These are phyloP conservation scores for Podarcis muralis DNA, from an alignment of 2,113 vertebrate species.

Conservation along the genomic window DNA sequence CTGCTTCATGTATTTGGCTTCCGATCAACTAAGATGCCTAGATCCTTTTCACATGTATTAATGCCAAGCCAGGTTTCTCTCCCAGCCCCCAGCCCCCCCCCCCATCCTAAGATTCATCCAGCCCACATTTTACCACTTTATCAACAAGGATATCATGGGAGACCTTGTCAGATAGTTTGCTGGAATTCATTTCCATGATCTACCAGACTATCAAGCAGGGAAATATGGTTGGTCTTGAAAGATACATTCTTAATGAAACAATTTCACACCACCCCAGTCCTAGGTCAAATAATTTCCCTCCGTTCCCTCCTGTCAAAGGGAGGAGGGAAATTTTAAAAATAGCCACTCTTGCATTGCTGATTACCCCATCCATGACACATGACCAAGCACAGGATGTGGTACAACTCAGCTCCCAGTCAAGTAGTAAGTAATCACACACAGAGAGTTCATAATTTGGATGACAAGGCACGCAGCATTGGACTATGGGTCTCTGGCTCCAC, in stretches of 20 bases:
- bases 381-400: neutral
- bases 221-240: neutral
- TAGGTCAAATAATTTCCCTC: neutral
- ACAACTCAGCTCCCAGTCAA: neutral
- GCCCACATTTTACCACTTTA: too few relatives aligned
- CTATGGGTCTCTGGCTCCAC: neutral
- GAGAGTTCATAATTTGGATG: neutral
- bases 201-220: neutral
- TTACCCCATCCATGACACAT: neutral
- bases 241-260: neutral
- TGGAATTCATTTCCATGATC: too few relatives aligned
- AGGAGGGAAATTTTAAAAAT: neutral
- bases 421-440: neutral
- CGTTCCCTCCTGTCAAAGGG: neutral
- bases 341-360: neutral
- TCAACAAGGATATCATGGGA: too few relatives aligned
- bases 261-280: neutral
- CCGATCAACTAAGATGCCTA: too few relatives aligned
- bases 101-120: too few relatives aligned
- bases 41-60: too few relatives aligned
- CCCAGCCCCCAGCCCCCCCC: too few relatives aligned
- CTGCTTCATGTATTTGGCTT: too few relatives aligned
- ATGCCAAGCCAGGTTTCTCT: too few relatives aligned
- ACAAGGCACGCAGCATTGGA: neutral
- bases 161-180: too few relatives aligned